These are phyloP conservation scores for Cyrtorhinus lividipennis DNA, from an alignment of 1,140 invertebrate species.

Conservation along the genomic window DNA sequence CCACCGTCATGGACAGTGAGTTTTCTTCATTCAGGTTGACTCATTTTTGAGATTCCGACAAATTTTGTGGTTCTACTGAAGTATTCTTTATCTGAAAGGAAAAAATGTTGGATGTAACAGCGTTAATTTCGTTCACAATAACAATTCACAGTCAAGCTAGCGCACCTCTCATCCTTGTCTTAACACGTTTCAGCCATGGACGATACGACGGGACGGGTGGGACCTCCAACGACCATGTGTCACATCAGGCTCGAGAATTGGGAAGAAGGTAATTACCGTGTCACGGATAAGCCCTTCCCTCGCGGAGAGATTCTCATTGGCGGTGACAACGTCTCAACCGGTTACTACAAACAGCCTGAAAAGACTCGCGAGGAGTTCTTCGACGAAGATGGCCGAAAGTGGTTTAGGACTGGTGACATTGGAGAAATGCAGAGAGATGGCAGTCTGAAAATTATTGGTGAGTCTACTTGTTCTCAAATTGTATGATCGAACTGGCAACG, in stretches of 20 bases:
- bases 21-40: too few species aligned
- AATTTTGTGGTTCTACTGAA: constrained; percentile 26
- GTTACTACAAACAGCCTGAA: constrained; percentile 84
- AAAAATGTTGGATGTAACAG: too few species aligned
- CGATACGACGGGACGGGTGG: constrained; percentile 60
- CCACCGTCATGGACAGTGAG: constrained; percentile 72
- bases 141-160: too few species aligned
- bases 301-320: constrained; percentile 83
- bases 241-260: constrained; percentile 83
- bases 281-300: constrained; percentile 79
- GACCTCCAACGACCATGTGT: constrained; percentile 71
- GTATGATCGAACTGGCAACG: too few species aligned
- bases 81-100: too few species aligned
- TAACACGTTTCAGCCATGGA: constrained; percentile 2
- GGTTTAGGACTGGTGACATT: constrained; percentile 95
- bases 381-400: constrained; percentile 59
- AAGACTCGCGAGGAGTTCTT: constrained; percentile 88
- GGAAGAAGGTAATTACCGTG: constrained; percentile 87
- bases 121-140: too few species aligned
- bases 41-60: too few species aligned
- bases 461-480: too few species aligned
- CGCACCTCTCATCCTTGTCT: too few species aligned
- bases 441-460: constrained; percentile 91
- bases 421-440: constrained; percentile 86
- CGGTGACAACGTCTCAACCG: constrained; percentile 76